Percentiles rank a stretch among this genome's conserved stretches.
phyloP scores from a whole-genome alignment of 2,888 invertebrate genomes.

The Alloplasta piceator region DNA sequence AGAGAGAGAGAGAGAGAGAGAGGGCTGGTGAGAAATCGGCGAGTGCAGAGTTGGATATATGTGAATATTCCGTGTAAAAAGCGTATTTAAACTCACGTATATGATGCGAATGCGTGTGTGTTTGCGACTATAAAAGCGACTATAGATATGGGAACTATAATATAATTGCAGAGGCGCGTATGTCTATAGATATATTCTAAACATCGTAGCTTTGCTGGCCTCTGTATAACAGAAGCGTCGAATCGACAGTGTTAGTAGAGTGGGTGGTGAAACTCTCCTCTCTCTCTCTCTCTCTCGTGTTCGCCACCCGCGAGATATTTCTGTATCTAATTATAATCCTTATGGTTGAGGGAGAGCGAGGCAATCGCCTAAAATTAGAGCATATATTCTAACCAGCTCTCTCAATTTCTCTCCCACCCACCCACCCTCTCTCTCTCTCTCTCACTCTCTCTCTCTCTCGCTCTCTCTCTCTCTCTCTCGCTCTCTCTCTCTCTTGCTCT shows the following conservation, averaged over 20 bases:
- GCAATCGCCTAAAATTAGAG: slow-evolving; percentile 83
- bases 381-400: slow-evolving; percentile 80
- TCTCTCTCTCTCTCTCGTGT: slow-evolving; percentile 59
- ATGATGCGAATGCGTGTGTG: background rate
- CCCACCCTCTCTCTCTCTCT: too few species aligned
- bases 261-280: slow-evolving; percentile 75
- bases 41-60: slow-evolving; percentile 9
- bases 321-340: slow-evolving; percentile 83
- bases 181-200: background rate
- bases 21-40: slow-evolving; percentile 16
- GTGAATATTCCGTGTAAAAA: background rate
- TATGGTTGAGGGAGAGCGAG: slow-evolving; percentile 79
- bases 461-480: slow-evolving; percentile 75
- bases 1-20: background rate
- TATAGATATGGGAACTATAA: background rate
- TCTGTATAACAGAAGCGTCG: slow-evolving; percentile 22
- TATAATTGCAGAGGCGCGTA: slow-evolving; percentile 1
- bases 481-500: slow-evolving; percentile 75
- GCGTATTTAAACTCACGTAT: background rate
- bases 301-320: slow-evolving; percentile 77
- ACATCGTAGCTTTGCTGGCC: background rate
- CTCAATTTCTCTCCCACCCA: slow-evolving; percentile 76
- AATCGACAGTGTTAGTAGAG: slow-evolving; percentile 70
- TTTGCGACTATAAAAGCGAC: background rate
- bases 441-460: slow-evolving; percentile 73